Percentiles rank a stretch among this genome's conserved stretches.
phyloP scores from a whole-genome alignment of 1,140 invertebrate species.

The Zeugodacus cucurbitae region DNA sequence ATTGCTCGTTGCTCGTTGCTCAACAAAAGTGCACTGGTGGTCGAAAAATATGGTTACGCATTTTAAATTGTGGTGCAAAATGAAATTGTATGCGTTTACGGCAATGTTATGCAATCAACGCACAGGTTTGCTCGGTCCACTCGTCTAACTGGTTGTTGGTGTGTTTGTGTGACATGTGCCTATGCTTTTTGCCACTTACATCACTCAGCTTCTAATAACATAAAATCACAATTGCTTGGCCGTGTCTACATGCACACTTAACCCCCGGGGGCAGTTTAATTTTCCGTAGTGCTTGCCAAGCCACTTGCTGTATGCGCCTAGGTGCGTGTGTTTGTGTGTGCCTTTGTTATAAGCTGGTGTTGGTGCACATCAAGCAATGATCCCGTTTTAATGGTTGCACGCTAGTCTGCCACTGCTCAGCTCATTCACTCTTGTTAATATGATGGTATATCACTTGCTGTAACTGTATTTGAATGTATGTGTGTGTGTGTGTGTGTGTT shows the following conservation, averaged over 20 bases:
- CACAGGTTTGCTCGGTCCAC: neutral
- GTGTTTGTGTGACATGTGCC: neutral
- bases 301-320: neutral
- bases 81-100: neutral
- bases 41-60: constrained; percentile 30
- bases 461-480: neutral
- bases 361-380: constrained; percentile 16
- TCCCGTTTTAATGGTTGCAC: neutral
- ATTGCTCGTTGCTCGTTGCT: neutral
- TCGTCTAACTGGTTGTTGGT: neutral
- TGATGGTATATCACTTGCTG: neutral
- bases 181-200: constrained; percentile 16
- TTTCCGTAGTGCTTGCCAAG: neutral
- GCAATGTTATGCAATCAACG: neutral
- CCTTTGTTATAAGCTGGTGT: neutral
- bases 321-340: neutral
- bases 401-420: neutral
- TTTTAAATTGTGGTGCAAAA: constrained; percentile 28
- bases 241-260: neutral
- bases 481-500: neutral
- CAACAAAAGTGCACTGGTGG: neutral
- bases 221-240: constrained; percentile 33
- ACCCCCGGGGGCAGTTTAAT: neutral
- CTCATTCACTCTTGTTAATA: neutral
- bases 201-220: constrained; percentile 36